Conservation (phyloP, 2,888 invertebrate species). For the Plebejus argus region DNA sequence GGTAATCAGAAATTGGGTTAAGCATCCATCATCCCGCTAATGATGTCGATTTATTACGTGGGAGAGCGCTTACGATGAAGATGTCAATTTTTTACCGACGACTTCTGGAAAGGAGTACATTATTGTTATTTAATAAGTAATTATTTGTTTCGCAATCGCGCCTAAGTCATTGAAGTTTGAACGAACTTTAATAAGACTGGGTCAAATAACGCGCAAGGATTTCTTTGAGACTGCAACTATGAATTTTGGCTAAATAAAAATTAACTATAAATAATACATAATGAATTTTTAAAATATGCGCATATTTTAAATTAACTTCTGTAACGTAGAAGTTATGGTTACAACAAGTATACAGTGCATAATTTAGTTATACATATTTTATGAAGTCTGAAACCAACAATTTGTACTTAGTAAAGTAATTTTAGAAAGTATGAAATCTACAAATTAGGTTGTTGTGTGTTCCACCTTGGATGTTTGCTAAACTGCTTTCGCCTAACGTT, state of each 20-base stretch:
- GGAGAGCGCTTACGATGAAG: background rate
- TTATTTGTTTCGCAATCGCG: no score
- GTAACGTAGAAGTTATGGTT: no score
- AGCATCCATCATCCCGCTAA: constrained; percentile 54
- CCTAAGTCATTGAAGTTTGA: no score
- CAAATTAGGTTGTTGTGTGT: constrained; percentile 1
- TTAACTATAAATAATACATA: no score
- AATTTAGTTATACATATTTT: background rate
- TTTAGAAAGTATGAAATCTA: background rate
- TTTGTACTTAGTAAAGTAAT: background rate
- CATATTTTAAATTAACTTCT: no score
- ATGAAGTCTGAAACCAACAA: background rate
- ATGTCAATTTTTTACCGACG: background rate
- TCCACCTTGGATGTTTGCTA: background rate
- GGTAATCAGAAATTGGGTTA: constrained; percentile 52
- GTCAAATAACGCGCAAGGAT: no score
- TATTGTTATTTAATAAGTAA: no score
- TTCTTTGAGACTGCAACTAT: background rate
- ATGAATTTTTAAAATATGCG: background rate
- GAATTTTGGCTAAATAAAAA: background rate
- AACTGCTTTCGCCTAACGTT: background rate
- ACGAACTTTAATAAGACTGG: no score
- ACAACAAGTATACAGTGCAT: background rate
- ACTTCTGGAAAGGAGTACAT: background rate
- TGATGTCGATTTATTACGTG: constrained; percentile 50